phyloP scores from a whole-genome alignment of 64 coral and sea anemone genomes.

The Exaiptasia diaphana region DNA sequence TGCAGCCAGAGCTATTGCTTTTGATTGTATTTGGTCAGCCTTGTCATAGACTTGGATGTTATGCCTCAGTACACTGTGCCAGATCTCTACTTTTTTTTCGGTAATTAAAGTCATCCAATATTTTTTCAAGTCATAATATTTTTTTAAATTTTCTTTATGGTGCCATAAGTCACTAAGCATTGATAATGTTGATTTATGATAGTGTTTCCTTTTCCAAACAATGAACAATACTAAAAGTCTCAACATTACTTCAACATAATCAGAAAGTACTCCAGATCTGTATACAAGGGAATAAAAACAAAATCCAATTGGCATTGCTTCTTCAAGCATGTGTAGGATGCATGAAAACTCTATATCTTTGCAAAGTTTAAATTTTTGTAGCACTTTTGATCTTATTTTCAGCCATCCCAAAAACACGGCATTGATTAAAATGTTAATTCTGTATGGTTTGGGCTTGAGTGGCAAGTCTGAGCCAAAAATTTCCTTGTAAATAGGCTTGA shows the following conservation, averaged over 20 bases:
- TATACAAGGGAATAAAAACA: slow-evolving; percentile 32
- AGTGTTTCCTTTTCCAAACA: slow-evolving; percentile 3
- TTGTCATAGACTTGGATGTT: not conserved
- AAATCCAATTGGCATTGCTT: slow-evolving; percentile 8
- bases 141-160: slow-evolving; percentile 2
- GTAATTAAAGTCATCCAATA: slow-evolving; percentile 8
- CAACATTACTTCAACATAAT: not conserved
- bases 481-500: not conserved
- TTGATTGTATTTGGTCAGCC: not conserved
- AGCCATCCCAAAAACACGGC: slow-evolving; percentile 29
- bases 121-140: not conserved
- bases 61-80: not conserved
- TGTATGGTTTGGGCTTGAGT: slow-evolving; percentile 11
- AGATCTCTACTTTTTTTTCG: slow-evolving; percentile 38
- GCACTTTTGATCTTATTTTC: not conserved
- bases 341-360: slow-evolving; percentile 40
- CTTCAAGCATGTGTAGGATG: slow-evolving; percentile 36
- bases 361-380: slow-evolving; percentile 22
- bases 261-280: not conserved
- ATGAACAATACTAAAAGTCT: slow-evolving; percentile 46
- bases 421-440: not conserved
- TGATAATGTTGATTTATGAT: slow-evolving; percentile 42
- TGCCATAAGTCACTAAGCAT: slow-evolving; percentile 29
- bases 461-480: slow-evolving; percentile 29
- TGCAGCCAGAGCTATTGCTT: not conserved